Evolutionary conservation across 1,140 invertebrate genomes (phyloP), one percentile per base, ranked within the genome.

Genomic region (Lepeophtheirus salmonis): DNA sequence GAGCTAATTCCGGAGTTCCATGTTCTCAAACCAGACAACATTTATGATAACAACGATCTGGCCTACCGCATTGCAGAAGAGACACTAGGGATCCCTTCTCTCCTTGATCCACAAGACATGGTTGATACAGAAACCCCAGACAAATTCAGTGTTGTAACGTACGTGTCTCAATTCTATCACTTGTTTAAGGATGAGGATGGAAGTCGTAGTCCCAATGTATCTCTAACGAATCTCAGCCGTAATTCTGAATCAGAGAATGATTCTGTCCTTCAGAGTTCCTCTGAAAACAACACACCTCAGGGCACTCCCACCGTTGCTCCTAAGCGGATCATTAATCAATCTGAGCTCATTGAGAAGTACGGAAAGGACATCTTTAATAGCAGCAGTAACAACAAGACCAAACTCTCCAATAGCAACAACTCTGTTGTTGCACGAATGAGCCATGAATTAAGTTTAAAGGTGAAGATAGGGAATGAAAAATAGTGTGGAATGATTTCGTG

Each of bases 1-100:
- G 89, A 95, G 73, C 78, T 95, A 62, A 91, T 96, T 89, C 92
- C 88, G 71, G 87, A 96, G 67, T 89, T 88, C 70, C 77, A 84
- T 50, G 80, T 79, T 66, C 71, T 90, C 56, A 81, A 86, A 63
- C 85, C 88, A 67, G 80, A 83, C 65, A 83, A 95, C 72, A 80
- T 94, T 41, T 84, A 85, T 69, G 78, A 84, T 64, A 96, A 96
- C 72, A 95, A 94, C 72, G 80, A 84, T 65, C 71, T 89, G 71
- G 91, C 92, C 49, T 96, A 95, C 73, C 80, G 69, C 18, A 80
- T 84, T 25, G 91, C 90, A 17, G 87, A 94, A 69, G 78, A 84
- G 66, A 80, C 91, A 70, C 74, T 96, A 60, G 86, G 86, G 13
- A 92, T 95, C 65, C 89, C 91, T 48, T 83, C 89, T 16, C 77